Evolutionary conservation across 2,113 vertebrate genomes (phyloP).

Genomic region (Rhodinocichla rosea): DNA sequence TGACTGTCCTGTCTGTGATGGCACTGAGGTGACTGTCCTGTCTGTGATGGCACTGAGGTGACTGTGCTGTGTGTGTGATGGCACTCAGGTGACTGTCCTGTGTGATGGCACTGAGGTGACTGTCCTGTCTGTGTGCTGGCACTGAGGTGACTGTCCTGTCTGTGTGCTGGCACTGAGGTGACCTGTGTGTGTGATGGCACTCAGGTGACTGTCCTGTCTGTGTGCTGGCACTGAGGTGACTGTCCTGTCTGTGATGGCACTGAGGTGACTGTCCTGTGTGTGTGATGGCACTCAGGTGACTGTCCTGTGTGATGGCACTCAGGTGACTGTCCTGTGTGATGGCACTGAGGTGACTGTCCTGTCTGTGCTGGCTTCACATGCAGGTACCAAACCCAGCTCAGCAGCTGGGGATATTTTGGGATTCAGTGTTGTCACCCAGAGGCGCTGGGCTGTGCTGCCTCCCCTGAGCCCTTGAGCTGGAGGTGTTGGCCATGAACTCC

Average conservation of each 20-base stretch:
- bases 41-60: too few relatives aligned
- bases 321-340: too few relatives aligned
- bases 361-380: not conserved
- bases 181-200: accelerated
- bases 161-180: too few relatives aligned
- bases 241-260: too few relatives aligned
- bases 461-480: not conserved
- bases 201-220: not conserved
- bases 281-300: not conserved
- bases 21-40: too few relatives aligned
- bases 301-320: not conserved
- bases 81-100: not conserved
- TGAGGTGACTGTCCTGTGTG: not conserved
- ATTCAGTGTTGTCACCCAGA: not conserved
- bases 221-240: not conserved
- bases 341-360: too few relatives aligned
- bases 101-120: accelerated
- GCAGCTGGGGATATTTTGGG: not conserved
- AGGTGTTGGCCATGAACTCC: not conserved
- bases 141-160: not conserved
- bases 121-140: not conserved
- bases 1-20: too few relatives aligned
- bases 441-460: not conserved
- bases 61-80: not conserved
- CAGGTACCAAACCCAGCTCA: not conserved